These are phyloP conservation scores for Laticauda colubrina DNA, from an alignment of 2,113 vertebrate species.

Conservation along the genomic window DNA sequence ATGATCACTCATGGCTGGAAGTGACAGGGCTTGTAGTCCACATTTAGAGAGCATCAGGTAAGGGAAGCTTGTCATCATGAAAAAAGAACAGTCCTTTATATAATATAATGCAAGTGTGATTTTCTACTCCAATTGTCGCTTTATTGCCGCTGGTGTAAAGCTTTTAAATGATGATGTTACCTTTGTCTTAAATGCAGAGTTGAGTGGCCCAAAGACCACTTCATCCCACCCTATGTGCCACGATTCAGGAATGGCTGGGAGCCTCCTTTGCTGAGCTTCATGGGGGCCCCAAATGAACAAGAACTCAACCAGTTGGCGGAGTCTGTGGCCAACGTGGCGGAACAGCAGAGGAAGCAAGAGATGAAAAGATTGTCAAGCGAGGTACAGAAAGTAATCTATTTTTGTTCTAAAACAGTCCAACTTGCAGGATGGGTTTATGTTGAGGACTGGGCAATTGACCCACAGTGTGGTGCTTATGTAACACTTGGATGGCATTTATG, in stretches of 20 bases:
- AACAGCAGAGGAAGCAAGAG: conserved; percentile 78
- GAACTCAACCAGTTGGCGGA: conserved; percentile 78
- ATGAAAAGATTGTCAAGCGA: conserved; percentile 67
- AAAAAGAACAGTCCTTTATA: neutral
- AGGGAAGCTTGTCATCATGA: neutral
- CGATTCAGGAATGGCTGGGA: conserved; percentile 91
- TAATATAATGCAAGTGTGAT: neutral
- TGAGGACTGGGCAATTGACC: neutral
- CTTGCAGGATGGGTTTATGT: neutral
- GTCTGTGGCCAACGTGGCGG: conserved; percentile 68
- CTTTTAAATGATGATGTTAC: neutral
- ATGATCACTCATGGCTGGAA: neutral
- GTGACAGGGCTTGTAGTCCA: neutral
- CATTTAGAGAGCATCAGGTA: neutral
- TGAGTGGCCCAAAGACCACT: conserved; percentile 93
- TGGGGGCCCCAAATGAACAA: conserved; percentile 71
- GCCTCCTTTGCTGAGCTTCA: conserved; percentile 75
- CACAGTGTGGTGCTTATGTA: neutral
- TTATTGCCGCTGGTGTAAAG: neutral
- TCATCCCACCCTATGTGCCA: conserved; percentile 81
- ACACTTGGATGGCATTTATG: neutral
- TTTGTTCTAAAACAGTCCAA: neutral
- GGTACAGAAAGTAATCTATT: conserved; percentile 57
- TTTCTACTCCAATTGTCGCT: neutral
- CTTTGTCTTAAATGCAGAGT: conserved; percentile 64